phyloP scores from a whole-genome alignment of 1,140 invertebrate genomes.

The Rhopalosiphum maidis region DNA sequence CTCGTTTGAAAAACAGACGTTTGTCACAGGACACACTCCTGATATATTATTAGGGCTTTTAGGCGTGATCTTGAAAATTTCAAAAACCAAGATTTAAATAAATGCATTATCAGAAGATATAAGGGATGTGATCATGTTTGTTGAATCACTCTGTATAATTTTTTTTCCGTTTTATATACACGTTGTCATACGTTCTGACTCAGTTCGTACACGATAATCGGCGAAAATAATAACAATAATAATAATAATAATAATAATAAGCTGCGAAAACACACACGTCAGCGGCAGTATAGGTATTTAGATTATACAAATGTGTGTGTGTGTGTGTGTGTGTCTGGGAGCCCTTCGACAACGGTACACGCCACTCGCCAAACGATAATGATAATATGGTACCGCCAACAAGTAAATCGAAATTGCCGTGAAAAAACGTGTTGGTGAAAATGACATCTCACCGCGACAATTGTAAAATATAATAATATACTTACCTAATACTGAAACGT shows the following conservation, averaged over 20 bases:
- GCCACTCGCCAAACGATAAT: neutral
- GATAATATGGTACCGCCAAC: neutral
- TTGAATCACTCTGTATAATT: neutral
- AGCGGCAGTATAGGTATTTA: neutral
- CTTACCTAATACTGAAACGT: neutral
- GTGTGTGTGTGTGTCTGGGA: neutral
- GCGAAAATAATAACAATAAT: neutral
- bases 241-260: constrained; percentile 2
- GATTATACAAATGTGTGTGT: neutral
- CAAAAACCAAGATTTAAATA: too few species aligned
- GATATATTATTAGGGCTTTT: too few species aligned
- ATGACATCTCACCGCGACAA: neutral
- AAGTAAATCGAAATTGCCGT: constrained; percentile 20
- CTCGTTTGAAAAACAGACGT: too few species aligned
- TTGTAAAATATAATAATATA: neutral
- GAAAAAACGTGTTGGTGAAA: neutral
- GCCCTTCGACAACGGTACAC: neutral
- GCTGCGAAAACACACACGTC: neutral
- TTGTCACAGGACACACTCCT: too few species aligned
- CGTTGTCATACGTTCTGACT: neutral
- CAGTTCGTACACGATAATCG: neutral
- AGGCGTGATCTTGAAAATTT: too few species aligned
- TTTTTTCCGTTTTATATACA: neutral
- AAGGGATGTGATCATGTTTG: too few species aligned
- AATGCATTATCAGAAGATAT: too few species aligned